A percentile compares a stretch with the other conserved stretches of the same genome.
These are phyloP conservation scores for Morone chrysops DNA, from an alignment of 2,113 vertebrate genomes.

Conservation along the genomic window DNA sequence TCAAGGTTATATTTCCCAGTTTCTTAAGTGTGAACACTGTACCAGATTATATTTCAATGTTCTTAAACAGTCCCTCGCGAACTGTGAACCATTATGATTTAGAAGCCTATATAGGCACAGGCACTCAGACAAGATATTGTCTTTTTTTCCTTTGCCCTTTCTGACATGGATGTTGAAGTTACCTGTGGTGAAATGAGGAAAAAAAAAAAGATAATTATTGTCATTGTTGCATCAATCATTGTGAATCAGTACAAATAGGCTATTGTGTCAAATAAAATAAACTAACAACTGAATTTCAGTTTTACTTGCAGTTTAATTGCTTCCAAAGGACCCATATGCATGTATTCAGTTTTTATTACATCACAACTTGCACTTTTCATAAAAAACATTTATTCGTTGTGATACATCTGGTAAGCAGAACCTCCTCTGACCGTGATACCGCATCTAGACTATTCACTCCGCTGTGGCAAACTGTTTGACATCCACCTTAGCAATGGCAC, in stretches of 20 bases:
- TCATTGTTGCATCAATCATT: neutral
- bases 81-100: neutral
- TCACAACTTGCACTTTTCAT: too few relatives aligned
- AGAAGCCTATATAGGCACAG: neutral
- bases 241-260: neutral
- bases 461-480: constrained; percentile 14
- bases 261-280: too few relatives aligned
- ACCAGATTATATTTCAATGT: neutral
- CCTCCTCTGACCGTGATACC: neutral
- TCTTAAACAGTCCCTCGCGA: neutral
- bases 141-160: neutral
- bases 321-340: too few relatives aligned
- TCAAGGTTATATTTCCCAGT: neutral
- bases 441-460: neutral
- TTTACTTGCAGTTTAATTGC: too few relatives aligned
- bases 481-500: constrained; percentile 39
- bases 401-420: neutral
- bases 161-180: neutral
- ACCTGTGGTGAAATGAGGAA: neutral
- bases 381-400: neutral
- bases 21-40: neutral
- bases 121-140: neutral
- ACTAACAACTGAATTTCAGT: too few relatives aligned
- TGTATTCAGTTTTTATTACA: too few relatives aligned
- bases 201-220: neutral